Evolutionary conservation across 2,888 invertebrate genomes (phyloP).

Genomic region (Caenorhabditis imperialis): DNA sequence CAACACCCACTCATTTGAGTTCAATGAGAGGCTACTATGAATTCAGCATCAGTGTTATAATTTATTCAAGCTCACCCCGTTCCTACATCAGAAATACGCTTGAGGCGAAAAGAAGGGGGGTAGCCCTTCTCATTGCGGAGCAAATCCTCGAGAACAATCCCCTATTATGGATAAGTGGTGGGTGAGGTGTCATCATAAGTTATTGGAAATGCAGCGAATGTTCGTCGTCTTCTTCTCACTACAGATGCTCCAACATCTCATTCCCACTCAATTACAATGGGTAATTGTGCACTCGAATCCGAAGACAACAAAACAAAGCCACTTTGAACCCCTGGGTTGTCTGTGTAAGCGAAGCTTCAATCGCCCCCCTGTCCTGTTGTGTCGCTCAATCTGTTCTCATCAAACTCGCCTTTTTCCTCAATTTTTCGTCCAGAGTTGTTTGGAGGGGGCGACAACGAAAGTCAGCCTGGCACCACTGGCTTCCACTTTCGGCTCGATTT

Average conservation of each 20-base stretch:
- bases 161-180: slow-evolving; percentile 52
- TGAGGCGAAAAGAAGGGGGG: neutral
- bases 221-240: slow-evolving; percentile 30
- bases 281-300: slow-evolving; percentile 67
- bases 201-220: slow-evolving; percentile 45
- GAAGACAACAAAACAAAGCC: slow-evolving; percentile 67
- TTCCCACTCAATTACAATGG: slow-evolving; percentile 70
- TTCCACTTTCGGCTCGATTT: slow-evolving; percentile 32
- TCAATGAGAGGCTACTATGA: no score
- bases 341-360: slow-evolving; percentile 49
- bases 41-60: no score
- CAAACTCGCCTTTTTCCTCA: slow-evolving; percentile 2
- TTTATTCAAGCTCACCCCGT: no score
- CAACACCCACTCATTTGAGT: no score
- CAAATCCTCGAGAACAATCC: slow-evolving; percentile 49
- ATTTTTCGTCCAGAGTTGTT: slow-evolving; percentile 1
- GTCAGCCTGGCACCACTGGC: slow-evolving; percentile 24
- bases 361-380: slow-evolving; percentile 49
- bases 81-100: neutral
- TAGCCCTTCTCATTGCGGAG: neutral
- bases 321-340: slow-evolving; percentile 56
- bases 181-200: slow-evolving; percentile 51
- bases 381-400: slow-evolving; percentile 39
- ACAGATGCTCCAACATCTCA: slow-evolving; percentile 55
- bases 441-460: slow-evolving; percentile 10